A percentile compares a stretch with the other conserved stretches of the same genome.
Conservation (phyloP, 1,140 invertebrate species). For the Cotesia typhae region DNA sequence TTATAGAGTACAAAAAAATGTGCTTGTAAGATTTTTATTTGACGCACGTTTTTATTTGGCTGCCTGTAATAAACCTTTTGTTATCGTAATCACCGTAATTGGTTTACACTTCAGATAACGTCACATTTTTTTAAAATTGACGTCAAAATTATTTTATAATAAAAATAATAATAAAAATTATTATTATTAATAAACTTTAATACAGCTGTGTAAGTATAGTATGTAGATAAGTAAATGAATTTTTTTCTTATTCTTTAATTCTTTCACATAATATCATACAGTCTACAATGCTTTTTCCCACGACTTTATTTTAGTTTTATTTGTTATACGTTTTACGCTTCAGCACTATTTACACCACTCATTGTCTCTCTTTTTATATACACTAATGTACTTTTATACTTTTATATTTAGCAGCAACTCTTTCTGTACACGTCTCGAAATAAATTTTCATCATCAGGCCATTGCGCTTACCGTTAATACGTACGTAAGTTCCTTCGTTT, state of each 20-base stretch:
- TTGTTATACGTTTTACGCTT: not conserved
- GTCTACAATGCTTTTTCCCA: constrained; percentile 1
- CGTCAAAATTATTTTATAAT: no score
- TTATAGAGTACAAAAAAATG: no score
- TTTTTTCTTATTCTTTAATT: not conserved
- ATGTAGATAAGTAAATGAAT: not conserved
- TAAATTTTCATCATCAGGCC: constrained; percentile 17
- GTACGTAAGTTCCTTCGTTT: not conserved
- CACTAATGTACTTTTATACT: constrained; percentile 13
- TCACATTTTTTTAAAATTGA: no score
- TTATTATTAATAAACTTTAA: no score
- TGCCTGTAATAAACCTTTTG: no score
- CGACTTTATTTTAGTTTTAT: constrained; percentile 1
- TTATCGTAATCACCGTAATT: no score
- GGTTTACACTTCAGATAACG: no score
- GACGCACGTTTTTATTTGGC: not conserved
- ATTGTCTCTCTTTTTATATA: not conserved
- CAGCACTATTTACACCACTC: not conserved
- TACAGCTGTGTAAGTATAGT: no score
- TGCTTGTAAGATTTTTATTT: not conserved
- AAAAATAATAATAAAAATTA: no score
- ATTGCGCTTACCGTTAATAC: not conserved
- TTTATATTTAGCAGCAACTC: constrained; percentile 7
- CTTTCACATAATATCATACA: no score
- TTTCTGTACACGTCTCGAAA: not conserved